Conservation (phyloP, 2,797 vertebrate genomes). For the Centropyge bicolor region DNA sequence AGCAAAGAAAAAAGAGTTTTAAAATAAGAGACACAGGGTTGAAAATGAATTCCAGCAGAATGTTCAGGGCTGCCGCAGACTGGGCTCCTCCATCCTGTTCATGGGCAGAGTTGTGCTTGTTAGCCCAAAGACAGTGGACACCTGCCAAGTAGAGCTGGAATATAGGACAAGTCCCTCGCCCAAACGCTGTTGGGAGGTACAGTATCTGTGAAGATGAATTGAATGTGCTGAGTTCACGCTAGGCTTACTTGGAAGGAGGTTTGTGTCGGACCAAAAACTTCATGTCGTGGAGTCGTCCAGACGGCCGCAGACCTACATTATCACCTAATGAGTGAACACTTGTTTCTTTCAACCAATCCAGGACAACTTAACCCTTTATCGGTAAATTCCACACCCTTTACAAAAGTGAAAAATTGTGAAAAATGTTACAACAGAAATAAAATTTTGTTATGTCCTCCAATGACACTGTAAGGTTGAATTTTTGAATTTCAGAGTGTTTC, state of each 20-base stretch:
- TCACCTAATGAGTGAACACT: background rate
- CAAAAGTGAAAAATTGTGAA: too few species aligned
- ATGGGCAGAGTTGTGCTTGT: conserved; percentile 23
- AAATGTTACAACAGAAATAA: too few species aligned
- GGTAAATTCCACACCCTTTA: too few species aligned
- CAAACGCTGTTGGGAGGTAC: conserved; percentile 27
- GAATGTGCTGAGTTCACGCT: conserved; percentile 32
- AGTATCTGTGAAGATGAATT: conserved; percentile 34
- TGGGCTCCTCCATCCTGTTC: background rate
- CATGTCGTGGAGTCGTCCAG: background rate
- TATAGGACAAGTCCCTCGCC: conserved; percentile 47
- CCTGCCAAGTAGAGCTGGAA: conserved; percentile 52
- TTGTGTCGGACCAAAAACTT: conserved; percentile 13
- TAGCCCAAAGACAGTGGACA: conserved; percentile 39
- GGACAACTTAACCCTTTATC: conserved; percentile 1
- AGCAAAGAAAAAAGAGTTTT: background rate
- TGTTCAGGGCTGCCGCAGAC: conserved; percentile 5
- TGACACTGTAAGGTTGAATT: too few species aligned
- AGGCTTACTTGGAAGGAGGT: conserved; percentile 17
- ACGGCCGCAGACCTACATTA: background rate
- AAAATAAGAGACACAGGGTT: background rate
- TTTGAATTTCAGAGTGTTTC: too few species aligned
- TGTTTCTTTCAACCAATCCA: background rate
- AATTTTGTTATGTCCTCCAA: too few species aligned
- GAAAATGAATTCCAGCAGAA: background rate